Percentiles rank a stretch among this genome's conserved stretches.
phyloP scores from a whole-genome alignment of 2,888 invertebrate genomes.

The Megastigmus dorsalis region DNA sequence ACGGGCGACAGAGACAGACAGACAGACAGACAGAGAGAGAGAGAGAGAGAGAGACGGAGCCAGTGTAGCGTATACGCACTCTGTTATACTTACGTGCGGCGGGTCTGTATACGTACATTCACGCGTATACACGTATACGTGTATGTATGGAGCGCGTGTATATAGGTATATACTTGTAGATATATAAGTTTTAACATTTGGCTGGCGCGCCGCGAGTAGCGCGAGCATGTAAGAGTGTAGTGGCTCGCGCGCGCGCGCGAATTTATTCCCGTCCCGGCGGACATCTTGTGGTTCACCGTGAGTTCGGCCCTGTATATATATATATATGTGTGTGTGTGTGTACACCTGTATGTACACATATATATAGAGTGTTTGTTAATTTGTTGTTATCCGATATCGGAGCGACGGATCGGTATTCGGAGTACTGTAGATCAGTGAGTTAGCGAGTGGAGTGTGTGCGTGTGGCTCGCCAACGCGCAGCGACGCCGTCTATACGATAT shows the following conservation, averaged over 20 bases:
- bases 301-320: background rate
- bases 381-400: too few relatives aligned
- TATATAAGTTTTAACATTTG: too few relatives aligned
- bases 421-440: background rate
- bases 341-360: too few relatives aligned
- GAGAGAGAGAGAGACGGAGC: background rate
- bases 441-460: background rate
- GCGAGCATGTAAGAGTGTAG: background rate
- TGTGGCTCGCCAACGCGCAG: background rate
- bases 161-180: too few relatives aligned
- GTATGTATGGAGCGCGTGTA: too few relatives aligned
- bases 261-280: constrained; percentile 6
- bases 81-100: background rate
- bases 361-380: background rate
- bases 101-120: background rate
- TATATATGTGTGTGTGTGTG: too few relatives aligned
- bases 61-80: background rate
- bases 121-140: background rate
- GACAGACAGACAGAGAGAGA: background rate
- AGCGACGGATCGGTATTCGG: too few relatives aligned
- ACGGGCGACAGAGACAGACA: constrained; percentile 7
- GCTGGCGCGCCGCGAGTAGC: background rate
- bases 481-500: too few relatives aligned
- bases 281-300: constrained; percentile 29
- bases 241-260: too few relatives aligned